A percentile compares a stretch with the other conserved stretches of the same genome.
These are phyloP conservation scores for Cephus pygmeus DNA, from an alignment of 2,888 invertebrate genomes.

Conservation along the genomic window DNA sequence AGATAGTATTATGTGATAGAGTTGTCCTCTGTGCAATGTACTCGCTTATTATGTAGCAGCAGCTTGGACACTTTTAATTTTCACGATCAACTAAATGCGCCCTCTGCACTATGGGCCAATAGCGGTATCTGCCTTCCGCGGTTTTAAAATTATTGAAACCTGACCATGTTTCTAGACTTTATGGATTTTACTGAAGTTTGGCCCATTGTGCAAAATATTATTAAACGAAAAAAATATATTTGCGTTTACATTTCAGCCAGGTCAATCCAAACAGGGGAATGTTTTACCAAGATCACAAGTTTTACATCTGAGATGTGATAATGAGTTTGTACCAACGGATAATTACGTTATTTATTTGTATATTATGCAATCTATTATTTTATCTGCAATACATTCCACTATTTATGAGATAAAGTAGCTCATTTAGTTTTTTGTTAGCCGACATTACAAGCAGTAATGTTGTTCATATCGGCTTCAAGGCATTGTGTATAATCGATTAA, in stretches of 20 bases:
- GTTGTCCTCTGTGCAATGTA: background rate
- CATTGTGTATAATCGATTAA: background rate
- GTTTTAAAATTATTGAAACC: too few species aligned
- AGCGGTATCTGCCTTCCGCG: background rate
- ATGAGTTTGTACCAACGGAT: background rate
- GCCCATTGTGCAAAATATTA: background rate
- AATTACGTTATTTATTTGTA: background rate
- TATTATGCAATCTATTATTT: background rate
- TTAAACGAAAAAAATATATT: background rate
- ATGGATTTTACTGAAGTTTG: background rate
- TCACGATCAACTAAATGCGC: background rate
- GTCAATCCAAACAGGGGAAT: conserved; percentile 12
- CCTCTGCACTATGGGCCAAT: background rate
- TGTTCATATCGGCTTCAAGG: background rate
- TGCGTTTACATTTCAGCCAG: conserved; percentile 10
- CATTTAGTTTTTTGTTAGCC: background rate
- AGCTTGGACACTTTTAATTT: background rate
- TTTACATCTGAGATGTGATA: conserved; percentile 2
- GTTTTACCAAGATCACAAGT: conserved; percentile 19
- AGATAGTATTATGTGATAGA: background rate
- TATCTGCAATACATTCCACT: background rate
- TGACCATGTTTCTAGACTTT: too few species aligned
- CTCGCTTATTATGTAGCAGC: background rate
- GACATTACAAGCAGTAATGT: background rate
- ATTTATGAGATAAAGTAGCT: background rate